Percentiles rank a stretch among this genome's conserved stretches.
Evolutionary conservation across 2,113 vertebrate genomes (phyloP).

Genomic region (Dolichotis patagonum): DNA sequence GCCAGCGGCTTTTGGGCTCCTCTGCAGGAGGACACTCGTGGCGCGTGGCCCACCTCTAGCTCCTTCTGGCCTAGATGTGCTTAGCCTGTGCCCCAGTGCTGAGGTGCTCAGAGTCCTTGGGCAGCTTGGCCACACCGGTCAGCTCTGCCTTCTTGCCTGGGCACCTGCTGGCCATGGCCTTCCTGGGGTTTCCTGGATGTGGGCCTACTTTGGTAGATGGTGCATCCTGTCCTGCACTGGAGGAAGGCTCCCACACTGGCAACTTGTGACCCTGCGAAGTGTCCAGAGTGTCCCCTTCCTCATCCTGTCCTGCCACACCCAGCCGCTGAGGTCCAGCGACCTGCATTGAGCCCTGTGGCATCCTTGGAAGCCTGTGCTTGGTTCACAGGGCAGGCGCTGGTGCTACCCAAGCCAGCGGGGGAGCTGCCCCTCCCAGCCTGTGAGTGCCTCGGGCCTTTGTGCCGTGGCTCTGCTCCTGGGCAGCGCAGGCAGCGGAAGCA

Average conservation of each 20-base stretch:
- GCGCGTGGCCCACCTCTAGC: background rate
- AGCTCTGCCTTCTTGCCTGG: background rate
- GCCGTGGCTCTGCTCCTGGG: background rate
- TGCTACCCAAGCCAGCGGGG: too few relatives aligned
- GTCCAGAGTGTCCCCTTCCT: rapidly evolving
- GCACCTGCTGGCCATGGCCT: background rate
- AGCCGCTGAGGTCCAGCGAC: background rate
- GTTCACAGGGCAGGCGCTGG: too few relatives aligned
- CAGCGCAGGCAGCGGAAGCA: rapidly evolving
- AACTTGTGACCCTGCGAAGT: background rate
- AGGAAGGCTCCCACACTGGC: rapidly evolving
- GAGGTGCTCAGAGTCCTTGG: rapidly evolving
- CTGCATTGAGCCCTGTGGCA: rapidly evolving
- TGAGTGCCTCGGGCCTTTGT: background rate
- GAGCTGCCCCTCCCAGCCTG: rapidly evolving
- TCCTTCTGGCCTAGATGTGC: background rate
- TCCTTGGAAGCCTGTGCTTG: background rate
- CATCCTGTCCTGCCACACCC: background rate
- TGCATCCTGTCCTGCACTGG: rapidly evolving
- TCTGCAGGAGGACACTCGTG: background rate
- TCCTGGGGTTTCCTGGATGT: background rate
- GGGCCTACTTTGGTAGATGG: too few relatives aligned
- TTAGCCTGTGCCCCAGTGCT: background rate
- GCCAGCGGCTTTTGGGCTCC: rapidly evolving
- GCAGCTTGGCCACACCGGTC: rapidly evolving